phyloP scores from a whole-genome alignment of 30 jellyfish, hydroid and myxozoan species.

The Chrysaora quinquecirrha region DNA sequence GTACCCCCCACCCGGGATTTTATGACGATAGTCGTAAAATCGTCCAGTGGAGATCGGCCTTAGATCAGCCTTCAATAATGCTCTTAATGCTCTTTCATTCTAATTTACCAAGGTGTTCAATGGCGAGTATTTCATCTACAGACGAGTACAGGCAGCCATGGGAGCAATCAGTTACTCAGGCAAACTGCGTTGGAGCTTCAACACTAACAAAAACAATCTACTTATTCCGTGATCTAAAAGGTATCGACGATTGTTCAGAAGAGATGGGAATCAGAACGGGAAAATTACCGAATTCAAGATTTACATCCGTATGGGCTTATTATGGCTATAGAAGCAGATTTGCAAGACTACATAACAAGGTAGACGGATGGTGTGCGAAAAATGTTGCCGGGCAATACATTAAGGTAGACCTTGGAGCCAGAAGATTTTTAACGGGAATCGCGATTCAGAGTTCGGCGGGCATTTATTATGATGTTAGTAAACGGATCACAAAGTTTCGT shows the following conservation, averaged over 20 bases:
- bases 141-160: not conserved
- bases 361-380: conserved; percentile 10
- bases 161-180: conserved; percentile 17
- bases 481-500: conserved; percentile 2
- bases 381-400: not conserved
- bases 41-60: too few species aligned
- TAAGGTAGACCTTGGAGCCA: conserved; percentile 35
- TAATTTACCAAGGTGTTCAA: conserved; percentile 8
- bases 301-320: conserved; percentile 1
- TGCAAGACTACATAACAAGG: conserved; percentile 30
- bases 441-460: not conserved
- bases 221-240: conserved; percentile 6
- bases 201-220: not conserved
- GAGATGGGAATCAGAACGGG: conserved; percentile 36
- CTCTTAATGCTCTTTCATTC: too few species aligned
- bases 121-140: conserved; percentile 18
- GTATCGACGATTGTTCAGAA: conserved; percentile 29
- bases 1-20: too few species aligned
- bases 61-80: too few species aligned
- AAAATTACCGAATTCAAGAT: not conserved
- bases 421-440: conserved; percentile 9
- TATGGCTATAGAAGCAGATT: not conserved
- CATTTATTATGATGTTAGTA: not conserved
- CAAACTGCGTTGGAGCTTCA: conserved; percentile 15
- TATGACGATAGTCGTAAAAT: too few species aligned